Conservation (phyloP, 2,113 vertebrate species). For the Psilopogon haemacephalus region DNA sequence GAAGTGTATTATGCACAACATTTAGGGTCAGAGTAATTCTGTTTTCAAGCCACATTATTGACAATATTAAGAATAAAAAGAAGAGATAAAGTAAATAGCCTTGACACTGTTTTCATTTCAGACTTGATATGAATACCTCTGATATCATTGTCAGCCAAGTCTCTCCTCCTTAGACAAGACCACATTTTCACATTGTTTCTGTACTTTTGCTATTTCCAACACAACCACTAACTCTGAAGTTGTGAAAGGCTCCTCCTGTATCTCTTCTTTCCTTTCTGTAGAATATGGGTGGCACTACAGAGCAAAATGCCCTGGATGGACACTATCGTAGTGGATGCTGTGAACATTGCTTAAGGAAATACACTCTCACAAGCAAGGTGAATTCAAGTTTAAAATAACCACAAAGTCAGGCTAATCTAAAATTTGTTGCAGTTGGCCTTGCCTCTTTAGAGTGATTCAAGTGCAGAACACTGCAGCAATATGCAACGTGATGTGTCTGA, state of each 20-base stretch:
- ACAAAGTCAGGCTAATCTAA: not conserved
- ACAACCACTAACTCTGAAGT: not conserved
- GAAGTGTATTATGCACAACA: not conserved
- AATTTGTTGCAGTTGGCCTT: not conserved
- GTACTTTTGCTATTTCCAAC: not conserved
- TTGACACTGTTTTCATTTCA: not conserved
- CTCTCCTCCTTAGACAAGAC: not conserved
- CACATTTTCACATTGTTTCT: not conserved
- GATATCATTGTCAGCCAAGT: not conserved
- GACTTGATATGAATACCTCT: not conserved
- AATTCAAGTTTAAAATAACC: not conserved
- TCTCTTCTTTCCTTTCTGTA: not conserved
- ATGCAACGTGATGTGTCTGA: not conserved
- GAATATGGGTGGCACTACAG: not conserved
- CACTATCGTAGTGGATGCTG: not conserved
- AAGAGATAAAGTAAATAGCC: not conserved
- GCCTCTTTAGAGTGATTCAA: not conserved
- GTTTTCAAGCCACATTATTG: not conserved
- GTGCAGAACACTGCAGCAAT: not conserved
- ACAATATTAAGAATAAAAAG: not conserved
- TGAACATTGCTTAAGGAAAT: not conserved
- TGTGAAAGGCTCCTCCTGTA: not conserved
- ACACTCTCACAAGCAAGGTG: not conserved
- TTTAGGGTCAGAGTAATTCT: slow-evolving; percentile 8
- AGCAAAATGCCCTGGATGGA: not conserved